Percentiles rank a stretch among this genome's conserved stretches.
Conservation (phyloP, 1,140 invertebrate genomes). For the Drosophila nikananu region DNA sequence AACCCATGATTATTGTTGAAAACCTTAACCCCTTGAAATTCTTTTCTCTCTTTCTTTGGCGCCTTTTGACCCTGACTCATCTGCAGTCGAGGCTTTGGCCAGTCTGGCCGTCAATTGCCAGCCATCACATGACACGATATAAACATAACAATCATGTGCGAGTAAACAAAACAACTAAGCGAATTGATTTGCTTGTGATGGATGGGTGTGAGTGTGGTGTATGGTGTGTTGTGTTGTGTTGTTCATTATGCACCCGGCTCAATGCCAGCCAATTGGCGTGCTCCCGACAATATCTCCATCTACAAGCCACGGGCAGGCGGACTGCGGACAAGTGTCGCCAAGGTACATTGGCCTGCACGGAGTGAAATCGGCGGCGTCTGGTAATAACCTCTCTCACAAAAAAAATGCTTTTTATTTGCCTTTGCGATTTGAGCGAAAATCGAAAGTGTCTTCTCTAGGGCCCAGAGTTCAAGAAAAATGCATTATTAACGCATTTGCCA, state of each 20-base stretch:
- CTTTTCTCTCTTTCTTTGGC: no score
- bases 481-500: conserved; percentile 39
- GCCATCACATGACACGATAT: conserved; percentile 52
- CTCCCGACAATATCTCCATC: conserved; percentile 31
- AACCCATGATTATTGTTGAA: no score
- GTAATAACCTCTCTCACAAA: conserved; percentile 21
- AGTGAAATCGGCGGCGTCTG: conserved; percentile 71
- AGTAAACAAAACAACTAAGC: conserved; percentile 40
- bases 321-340: conserved; percentile 30
- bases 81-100: conserved; percentile 7
- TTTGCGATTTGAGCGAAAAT: conserved; percentile 63
- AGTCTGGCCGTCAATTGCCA: conserved; percentile 18
- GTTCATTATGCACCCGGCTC: conserved; percentile 67
- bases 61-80: conserved; percentile 34
- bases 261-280: conserved; percentile 64
- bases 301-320: background rate
- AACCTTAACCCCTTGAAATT: background rate
- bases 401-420: conserved; percentile 48
- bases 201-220: conserved; percentile 46
- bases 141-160: conserved; percentile 40
- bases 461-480: conserved; percentile 36
- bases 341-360: conserved; percentile 62
- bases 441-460: conserved; percentile 64
- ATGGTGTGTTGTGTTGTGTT: conserved; percentile 33
- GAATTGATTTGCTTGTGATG: conserved; percentile 69